Evolutionary conservation across 1,140 invertebrate species (phyloP), one percentile per base, ranked within the genome.

Genomic region (Euborellia annulipes): DNA sequence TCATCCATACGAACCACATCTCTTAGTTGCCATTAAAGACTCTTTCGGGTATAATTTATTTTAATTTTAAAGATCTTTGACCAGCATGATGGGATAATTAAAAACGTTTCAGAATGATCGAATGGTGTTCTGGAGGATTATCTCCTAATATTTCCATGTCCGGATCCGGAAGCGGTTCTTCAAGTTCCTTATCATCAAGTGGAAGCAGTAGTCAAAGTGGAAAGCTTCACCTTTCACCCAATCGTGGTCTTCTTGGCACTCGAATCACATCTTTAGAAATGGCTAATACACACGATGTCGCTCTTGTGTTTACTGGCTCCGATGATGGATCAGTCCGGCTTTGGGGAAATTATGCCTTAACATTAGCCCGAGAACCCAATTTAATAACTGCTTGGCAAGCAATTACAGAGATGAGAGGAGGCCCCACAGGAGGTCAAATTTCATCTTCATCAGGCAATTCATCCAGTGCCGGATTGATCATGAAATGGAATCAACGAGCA

Each of bases 1-100:
- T 63, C 83, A 94, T 71, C 88, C 90, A 1, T 93, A 85, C 60
- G 86, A 94, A 57, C 75, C 84, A 50, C 81, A 88, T 60, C 68
- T 92, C 40, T 84, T 84, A 37, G 79, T 91, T 38, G 85, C 87
- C 37, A 82, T 83, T 49, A 82, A 80, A 62, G 85, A 92, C 61
- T 78, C 72, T 56, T 84, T 88, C 59, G 79, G 76, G 82, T 85
- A 61, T 63, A 65, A 38, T 45, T 32, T 1, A 18, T 32, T 45
- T 48, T 32, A 11, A 43, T 14, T 19, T 11, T 22, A 37, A 2
- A 47, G 22, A 51, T 30, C 37, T 21, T 32, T 22, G 23, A 6
- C 11, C 23, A n/a, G n/a, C n/a, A n/a, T n/a, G n/a, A n/a, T n/a
- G n/a, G n/a, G n/a, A n/a, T n/a, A n/a, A n/a, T n/a, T n/a, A n/a